These are phyloP conservation scores for Ennomos fuscantarius DNA, from an alignment of 2,888 invertebrate species.

Conservation along the genomic window DNA sequence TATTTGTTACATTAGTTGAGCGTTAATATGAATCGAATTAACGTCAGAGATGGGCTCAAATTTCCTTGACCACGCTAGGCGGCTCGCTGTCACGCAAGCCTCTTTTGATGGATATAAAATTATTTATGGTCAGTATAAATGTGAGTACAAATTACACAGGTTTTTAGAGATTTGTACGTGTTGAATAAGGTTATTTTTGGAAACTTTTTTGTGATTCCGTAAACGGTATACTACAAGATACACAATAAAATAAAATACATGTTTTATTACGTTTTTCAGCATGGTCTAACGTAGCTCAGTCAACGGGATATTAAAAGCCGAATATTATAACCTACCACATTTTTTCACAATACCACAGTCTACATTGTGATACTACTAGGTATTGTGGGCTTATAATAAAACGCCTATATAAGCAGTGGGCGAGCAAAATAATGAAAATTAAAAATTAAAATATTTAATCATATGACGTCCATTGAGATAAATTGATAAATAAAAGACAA, in stretches of 20 bases:
- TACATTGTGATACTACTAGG: no score
- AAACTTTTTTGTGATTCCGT: no score
- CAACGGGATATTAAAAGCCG: no score
- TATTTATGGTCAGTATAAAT: conserved; percentile 58
- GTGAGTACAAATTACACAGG: conserved; percentile 42
- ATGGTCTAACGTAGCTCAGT: conserved; percentile 5
- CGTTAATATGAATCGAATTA: conserved; percentile 81
- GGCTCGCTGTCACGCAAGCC: conserved; percentile 74
- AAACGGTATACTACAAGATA: conserved; percentile 17
- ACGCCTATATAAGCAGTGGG: no score
- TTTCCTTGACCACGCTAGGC: conserved; percentile 63
- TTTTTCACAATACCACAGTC: no score
- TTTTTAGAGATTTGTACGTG: conserved; percentile 30
- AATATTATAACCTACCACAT: no score
- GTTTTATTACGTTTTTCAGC: no score
- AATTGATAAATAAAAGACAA: no score
- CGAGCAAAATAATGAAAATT: no score
- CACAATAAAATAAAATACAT: neutral
- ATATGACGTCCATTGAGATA: no score
- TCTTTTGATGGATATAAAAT: conserved; percentile 70
- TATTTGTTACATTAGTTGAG: conserved; percentile 80
- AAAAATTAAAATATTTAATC: no score
- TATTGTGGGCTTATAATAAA: no score
- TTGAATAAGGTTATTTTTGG: conserved; percentile 34
- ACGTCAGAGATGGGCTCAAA: conserved; percentile 73